Conservation (phyloP, 2,113 vertebrate genomes). For the Eclectus roratus region DNA sequence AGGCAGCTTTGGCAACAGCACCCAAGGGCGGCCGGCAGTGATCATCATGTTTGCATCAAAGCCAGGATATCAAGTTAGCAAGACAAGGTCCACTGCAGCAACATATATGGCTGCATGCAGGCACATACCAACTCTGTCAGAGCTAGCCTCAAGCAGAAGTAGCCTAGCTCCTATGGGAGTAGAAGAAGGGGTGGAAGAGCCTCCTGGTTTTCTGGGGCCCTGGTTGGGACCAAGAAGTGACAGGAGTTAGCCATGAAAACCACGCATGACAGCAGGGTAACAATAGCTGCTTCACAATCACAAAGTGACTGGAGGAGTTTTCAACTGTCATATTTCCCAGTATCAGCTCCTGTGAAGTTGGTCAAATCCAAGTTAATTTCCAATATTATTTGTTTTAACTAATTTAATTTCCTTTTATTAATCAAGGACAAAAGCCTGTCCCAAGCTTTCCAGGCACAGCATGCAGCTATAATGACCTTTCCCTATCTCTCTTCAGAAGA, state of each 20-base stretch:
- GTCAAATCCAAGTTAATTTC: neutral
- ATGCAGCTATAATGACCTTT: neutral
- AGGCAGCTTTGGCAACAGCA: neutral
- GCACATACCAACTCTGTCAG: neutral
- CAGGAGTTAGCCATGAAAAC: neutral
- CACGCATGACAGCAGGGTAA: neutral
- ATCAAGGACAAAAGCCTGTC: neutral
- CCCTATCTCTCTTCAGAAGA: neutral
- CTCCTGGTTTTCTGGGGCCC: neutral
- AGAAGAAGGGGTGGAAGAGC: neutral
- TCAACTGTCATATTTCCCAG: neutral
- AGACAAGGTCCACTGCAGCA: neutral
- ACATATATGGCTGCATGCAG: neutral
- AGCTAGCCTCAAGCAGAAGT: neutral
- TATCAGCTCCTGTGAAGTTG: neutral
- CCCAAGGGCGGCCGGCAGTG: neutral
- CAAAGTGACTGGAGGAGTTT: neutral
- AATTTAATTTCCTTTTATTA: neutral
- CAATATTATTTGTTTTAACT: neutral
- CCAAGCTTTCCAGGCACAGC: neutral
- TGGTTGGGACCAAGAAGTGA: neutral
- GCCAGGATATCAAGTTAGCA: neutral
- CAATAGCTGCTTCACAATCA: neutral
- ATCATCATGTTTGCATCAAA: neutral
- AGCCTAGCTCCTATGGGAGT: neutral